Conservation (phyloP, 2,888 invertebrate species). For the Morpho helenor region DNA sequence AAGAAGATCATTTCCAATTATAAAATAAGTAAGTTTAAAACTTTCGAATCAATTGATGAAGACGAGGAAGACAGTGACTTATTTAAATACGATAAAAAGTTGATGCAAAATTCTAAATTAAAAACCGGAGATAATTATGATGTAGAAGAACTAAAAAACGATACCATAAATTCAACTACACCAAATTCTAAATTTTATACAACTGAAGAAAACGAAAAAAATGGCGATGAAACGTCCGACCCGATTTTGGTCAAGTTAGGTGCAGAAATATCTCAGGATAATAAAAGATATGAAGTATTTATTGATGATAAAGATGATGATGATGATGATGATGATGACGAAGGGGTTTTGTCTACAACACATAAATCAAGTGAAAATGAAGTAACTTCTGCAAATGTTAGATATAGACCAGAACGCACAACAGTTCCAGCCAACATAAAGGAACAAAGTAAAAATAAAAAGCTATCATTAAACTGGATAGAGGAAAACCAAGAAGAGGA, state of each 20-base stretch:
- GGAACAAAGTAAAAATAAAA: slow-evolving; percentile 8
- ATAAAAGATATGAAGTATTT: slow-evolving; percentile 32
- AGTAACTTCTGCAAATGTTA: background rate
- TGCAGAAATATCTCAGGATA: slow-evolving; percentile 14
- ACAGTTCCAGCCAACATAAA: background rate
- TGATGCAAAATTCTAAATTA: slow-evolving; percentile 7
- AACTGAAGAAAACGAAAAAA: slow-evolving; percentile 3
- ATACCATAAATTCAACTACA: slow-evolving; percentile 4
- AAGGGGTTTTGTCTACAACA: slow-evolving; percentile 2
- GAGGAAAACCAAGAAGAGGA: slow-evolving; percentile 24
- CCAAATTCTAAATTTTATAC: background rate
- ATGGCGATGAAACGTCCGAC: background rate
- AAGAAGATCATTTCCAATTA: slow-evolving; percentile 1
- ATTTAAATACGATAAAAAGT: slow-evolving; percentile 7
- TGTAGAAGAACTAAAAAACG: background rate
- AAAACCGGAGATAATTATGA: background rate
- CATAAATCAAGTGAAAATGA: slow-evolving; percentile 2
- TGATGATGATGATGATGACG: slow-evolving; percentile 21
- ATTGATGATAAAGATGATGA: slow-evolving; percentile 29
- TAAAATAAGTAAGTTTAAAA: slow-evolving; percentile 2
- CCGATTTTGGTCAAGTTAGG: background rate
- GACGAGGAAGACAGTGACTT: slow-evolving; percentile 6
- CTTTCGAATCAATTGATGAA: slow-evolving; percentile 18
- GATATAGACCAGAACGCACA: background rate
- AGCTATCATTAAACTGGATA: slow-evolving; percentile 27